Conservation (phyloP, 2,113 vertebrate species). For the Ochotona curzoniae region DNA sequence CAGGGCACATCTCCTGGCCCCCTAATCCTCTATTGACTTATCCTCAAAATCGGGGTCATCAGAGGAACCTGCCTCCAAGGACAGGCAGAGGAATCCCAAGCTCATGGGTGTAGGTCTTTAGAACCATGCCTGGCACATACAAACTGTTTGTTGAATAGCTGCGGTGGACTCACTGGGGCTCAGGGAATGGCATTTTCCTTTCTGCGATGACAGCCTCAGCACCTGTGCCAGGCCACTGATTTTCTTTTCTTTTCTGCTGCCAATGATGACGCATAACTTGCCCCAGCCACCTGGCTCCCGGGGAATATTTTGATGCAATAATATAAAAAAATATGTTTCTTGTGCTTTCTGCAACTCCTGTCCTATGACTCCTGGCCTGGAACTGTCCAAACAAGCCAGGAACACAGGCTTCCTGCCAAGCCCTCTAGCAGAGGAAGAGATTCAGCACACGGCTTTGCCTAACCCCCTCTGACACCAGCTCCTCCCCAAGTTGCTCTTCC, state of each 20-base stretch:
- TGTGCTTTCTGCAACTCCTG: background rate
- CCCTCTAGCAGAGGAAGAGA: background rate
- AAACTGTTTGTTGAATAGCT: background rate
- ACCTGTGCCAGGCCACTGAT: background rate
- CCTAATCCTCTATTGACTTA: background rate
- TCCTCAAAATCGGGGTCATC: background rate
- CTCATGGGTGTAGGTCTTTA: no score
- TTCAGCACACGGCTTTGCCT: background rate
- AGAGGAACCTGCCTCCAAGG: background rate
- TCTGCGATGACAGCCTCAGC: background rate
- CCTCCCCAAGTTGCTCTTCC: background rate
- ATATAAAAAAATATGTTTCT: constrained; percentile 42
- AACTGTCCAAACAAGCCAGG: constrained; percentile 59
- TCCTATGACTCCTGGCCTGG: constrained; percentile 23
- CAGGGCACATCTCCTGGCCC: background rate
- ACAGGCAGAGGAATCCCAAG: background rate
- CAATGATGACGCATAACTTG: background rate
- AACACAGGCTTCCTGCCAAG: constrained; percentile 42
- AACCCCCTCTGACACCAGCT: no score
- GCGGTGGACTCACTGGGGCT: background rate
- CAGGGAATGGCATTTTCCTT: background rate
- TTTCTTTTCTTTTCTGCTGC: background rate
- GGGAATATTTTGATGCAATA: constrained; percentile 37
- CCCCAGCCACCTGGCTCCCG: background rate
- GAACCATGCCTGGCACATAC: background rate